phyloP scores from a whole-genome alignment of 2,797 vertebrate genomes.

The Periophthalmus magnuspinnatus region DNA sequence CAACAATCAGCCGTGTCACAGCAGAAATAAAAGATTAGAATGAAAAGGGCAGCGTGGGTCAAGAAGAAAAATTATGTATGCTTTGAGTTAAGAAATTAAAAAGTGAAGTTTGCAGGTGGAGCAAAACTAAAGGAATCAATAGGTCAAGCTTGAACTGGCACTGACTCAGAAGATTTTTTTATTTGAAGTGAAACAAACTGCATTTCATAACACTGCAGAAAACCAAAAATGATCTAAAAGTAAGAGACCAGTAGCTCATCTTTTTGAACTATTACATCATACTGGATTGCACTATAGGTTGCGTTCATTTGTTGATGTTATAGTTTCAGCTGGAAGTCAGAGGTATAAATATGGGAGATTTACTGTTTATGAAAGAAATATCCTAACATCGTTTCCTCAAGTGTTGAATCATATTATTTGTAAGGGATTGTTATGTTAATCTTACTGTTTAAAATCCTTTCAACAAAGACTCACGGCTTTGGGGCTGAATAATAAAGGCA shows the following conservation, averaged over 20 bases:
- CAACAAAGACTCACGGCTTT: too few relatives aligned
- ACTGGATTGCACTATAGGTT: too few relatives aligned
- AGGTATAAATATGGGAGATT: too few relatives aligned
- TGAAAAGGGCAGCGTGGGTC: background rate
- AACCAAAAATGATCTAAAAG: background rate
- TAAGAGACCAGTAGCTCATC: background rate
- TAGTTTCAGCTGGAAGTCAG: too few relatives aligned
- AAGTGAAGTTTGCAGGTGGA: background rate
- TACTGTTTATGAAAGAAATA: too few relatives aligned
- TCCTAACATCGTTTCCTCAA: too few relatives aligned
- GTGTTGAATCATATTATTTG: too few relatives aligned
- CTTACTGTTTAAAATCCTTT: too few relatives aligned
- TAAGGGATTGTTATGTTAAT: too few relatives aligned
- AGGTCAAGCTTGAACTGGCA: background rate
- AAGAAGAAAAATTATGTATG: background rate
- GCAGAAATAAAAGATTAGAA: background rate
- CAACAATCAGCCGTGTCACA: background rate
- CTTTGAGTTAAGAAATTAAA: background rate
- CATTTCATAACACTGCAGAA: background rate
- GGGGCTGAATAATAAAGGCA: too few relatives aligned
- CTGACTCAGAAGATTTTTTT: background rate
- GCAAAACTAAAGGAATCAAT: background rate
- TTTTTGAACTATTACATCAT: too few relatives aligned
- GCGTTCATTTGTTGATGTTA: too few relatives aligned
- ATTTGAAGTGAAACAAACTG: background rate